A percentile compares a stretch with the other conserved stretches of the same genome.
phyloP scores from a whole-genome alignment of 2,888 invertebrate species.

The Sphecodes monilicornis region DNA sequence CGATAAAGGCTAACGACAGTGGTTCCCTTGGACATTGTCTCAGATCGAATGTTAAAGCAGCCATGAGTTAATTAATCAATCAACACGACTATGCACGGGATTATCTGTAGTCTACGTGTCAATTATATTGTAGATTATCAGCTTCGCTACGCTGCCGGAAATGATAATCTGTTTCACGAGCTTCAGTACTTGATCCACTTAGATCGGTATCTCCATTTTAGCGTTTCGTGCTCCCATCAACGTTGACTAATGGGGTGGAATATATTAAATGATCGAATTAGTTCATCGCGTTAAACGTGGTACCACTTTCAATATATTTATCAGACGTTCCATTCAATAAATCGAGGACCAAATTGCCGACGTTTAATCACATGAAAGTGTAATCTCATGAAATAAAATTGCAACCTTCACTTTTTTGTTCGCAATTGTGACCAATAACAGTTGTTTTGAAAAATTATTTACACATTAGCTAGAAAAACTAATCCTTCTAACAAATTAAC shows the following conservation, averaged over 20 bases:
- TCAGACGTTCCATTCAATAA: background rate
- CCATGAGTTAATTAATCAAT: conserved; percentile 44
- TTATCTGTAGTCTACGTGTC: conserved; percentile 32
- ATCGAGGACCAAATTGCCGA: background rate
- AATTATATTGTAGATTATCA: conserved; percentile 45
- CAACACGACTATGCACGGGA: conserved; percentile 30
- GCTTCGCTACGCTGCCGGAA: conserved; percentile 29
- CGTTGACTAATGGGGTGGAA: conserved; percentile 12
- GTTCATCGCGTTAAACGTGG: background rate
- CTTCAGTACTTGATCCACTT: conserved; percentile 35
- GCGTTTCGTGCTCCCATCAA: conserved; percentile 21
- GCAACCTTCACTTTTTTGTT: too few species aligned
- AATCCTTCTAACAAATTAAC: too few species aligned
- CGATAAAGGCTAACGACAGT: background rate
- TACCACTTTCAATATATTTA: background rate
- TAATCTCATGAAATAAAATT: too few species aligned
- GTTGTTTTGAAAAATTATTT: too few species aligned
- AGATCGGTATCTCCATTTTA: conserved; percentile 27
- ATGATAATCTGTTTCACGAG: conserved; percentile 44
- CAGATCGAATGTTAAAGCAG: background rate
- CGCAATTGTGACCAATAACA: too few species aligned
- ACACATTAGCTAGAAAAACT: too few species aligned
- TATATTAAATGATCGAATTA: conserved; percentile 21
- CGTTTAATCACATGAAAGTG: background rate
- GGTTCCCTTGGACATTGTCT: background rate